These are phyloP conservation scores for Anticlea derivata DNA, from an alignment of 2,888 invertebrate species.

Conservation along the genomic window DNA sequence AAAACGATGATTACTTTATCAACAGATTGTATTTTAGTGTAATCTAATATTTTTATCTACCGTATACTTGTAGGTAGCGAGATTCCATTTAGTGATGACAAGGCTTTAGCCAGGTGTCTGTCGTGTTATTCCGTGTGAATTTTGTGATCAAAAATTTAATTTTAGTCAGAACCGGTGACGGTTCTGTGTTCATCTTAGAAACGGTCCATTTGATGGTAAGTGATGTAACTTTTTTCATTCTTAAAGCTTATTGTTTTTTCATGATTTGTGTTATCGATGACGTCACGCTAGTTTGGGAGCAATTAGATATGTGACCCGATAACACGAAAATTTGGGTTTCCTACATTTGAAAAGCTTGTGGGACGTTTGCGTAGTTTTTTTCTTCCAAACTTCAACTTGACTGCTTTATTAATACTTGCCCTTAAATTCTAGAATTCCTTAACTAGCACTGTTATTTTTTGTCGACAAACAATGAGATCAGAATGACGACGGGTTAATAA, in stretches of 20 bases:
- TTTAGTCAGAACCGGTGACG: slow-evolving; percentile 11
- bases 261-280: too few relatives aligned
- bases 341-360: too few relatives aligned
- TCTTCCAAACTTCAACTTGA: too few relatives aligned
- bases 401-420: too few relatives aligned
- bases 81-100: background rate
- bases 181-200: slow-evolving; percentile 3
- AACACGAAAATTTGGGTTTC: too few relatives aligned
- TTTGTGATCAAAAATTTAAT: background rate
- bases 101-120: background rate
- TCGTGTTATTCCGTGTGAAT: background rate
- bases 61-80: background rate
- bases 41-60: slow-evolving; percentile 52
- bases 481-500: too few relatives aligned
- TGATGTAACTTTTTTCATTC: background rate
- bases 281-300: too few relatives aligned
- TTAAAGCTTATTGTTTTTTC: background rate
- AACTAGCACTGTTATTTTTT: too few relatives aligned
- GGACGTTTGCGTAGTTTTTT: too few relatives aligned
- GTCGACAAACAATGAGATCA: too few relatives aligned
- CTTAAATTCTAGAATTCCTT: too few relatives aligned
- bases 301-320: too few relatives aligned
- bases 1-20: slow-evolving; percentile 52
- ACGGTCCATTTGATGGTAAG: slow-evolving; percentile 33
- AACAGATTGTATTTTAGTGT: slow-evolving; percentile 49